phyloP scores from a whole-genome alignment of 2,113 vertebrate species.

The Pagrus major region DNA sequence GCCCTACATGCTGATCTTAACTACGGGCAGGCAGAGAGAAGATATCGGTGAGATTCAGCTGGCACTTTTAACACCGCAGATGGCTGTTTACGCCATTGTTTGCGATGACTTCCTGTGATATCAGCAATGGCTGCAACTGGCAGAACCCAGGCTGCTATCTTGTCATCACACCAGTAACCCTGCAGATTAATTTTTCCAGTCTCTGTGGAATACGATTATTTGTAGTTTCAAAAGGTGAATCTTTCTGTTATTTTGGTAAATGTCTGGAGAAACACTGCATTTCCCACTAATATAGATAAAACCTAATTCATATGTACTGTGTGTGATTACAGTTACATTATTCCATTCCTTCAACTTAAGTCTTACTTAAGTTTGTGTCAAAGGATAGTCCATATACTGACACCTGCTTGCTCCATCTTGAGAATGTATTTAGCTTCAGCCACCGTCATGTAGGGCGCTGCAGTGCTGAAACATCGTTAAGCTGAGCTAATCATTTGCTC shows the following conservation, averaged over 20 bases:
- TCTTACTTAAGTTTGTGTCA: background rate
- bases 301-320: background rate
- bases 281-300: background rate
- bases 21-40: conserved; percentile 3
- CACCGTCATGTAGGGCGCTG: background rate
- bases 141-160: conserved; percentile 31
- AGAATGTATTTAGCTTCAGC: background rate
- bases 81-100: conserved; percentile 67
- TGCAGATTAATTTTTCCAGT: conserved; percentile 25
- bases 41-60: conserved; percentile 62
- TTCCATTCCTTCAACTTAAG: background rate
- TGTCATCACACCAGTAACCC: conserved; percentile 17
- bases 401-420: background rate
- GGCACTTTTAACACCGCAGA: conserved; percentile 65
- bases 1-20: background rate
- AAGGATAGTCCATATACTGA: background rate
- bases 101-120: conserved; percentile 52
- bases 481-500: conserved; percentile 54
- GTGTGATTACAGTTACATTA: background rate
- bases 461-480: conserved; percentile 24
- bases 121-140: conserved; percentile 39
- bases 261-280: background rate
- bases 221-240: background rate
- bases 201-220: background rate
- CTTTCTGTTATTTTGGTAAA: background rate